Evolutionary conservation across 2,113 vertebrate species (phyloP).

Genomic region (Oreocharis arfaki): DNA sequence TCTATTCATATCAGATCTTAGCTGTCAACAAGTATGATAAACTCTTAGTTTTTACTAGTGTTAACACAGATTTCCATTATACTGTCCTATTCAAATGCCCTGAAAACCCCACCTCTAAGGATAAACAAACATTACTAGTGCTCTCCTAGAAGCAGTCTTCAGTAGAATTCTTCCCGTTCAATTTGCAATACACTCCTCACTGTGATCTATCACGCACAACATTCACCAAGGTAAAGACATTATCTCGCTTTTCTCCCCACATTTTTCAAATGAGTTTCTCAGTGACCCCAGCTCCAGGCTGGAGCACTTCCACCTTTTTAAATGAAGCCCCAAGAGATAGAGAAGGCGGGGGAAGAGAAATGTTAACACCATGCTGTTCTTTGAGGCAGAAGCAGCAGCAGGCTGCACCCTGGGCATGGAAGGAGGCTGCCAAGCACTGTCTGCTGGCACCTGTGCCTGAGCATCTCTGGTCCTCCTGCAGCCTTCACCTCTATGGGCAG

Average conservation of each 20-base stretch:
- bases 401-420: not conserved
- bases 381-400: not conserved
- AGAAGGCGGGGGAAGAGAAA: not conserved
- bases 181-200: not conserved
- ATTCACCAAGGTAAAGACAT: not conserved
- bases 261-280: not conserved
- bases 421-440: not conserved
- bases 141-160: not conserved
- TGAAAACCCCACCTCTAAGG: not conserved
- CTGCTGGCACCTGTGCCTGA: rapidly evolving
- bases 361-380: not conserved
- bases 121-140: not conserved
- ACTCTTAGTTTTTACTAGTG: not conserved
- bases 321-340: not conserved
- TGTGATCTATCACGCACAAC: not conserved
- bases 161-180: not conserved
- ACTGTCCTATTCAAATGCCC: not conserved
- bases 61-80: not conserved
- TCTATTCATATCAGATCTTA: not conserved
- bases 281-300: not conserved
- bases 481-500: rapidly evolving
- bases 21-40: not conserved
- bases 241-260: not conserved
- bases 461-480: not conserved
- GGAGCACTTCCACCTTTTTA: not conserved